phyloP scores from a whole-genome alignment of 1,140 invertebrate species.

The Orussus abietinus region DNA sequence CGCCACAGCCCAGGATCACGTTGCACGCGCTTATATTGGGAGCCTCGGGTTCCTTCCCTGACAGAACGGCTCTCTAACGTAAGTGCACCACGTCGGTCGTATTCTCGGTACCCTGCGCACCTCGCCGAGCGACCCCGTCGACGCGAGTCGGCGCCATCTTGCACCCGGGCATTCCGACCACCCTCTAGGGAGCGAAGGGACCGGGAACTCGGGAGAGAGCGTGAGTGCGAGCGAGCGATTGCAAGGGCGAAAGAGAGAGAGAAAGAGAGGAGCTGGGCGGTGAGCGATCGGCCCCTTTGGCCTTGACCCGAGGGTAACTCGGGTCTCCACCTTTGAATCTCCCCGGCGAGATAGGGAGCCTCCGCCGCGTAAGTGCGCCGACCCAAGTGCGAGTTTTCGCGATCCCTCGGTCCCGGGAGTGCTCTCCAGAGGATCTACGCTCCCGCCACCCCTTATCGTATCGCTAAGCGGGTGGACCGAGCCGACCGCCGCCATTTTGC shows the following conservation, averaged over 20 bases:
- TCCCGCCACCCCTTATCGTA: conserved; percentile 1
- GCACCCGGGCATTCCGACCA: no score
- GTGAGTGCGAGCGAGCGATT: conserved; percentile 4
- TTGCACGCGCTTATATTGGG: conserved; percentile 84
- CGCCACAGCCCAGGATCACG: conserved; percentile 67
- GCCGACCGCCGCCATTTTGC: no score
- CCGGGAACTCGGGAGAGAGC: conserved; percentile 1
- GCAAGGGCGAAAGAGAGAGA: conserved; percentile 13
- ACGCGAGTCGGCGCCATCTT: no score
- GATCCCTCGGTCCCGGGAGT: no score
- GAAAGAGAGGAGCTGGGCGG: no score
- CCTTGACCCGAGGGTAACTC: neutral
- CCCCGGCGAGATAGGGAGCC: no score
- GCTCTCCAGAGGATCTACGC: no score
- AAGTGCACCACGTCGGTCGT: conserved; percentile 62
- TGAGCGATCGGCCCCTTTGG: no score
- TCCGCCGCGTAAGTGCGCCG: no score
- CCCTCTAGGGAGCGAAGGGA: conserved; percentile 2
- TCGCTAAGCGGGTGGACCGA: conserved; percentile 2
- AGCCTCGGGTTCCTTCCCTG: conserved; percentile 62
- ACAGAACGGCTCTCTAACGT: conserved; percentile 92
- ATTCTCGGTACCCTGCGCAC: no score
- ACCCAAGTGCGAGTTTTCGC: neutral
- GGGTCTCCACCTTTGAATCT: no score
- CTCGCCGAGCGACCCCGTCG: no score